Base-by-base conservation (phyloP, 1,140 invertebrate genomes). In the Drosophila watanabei region DNA sequence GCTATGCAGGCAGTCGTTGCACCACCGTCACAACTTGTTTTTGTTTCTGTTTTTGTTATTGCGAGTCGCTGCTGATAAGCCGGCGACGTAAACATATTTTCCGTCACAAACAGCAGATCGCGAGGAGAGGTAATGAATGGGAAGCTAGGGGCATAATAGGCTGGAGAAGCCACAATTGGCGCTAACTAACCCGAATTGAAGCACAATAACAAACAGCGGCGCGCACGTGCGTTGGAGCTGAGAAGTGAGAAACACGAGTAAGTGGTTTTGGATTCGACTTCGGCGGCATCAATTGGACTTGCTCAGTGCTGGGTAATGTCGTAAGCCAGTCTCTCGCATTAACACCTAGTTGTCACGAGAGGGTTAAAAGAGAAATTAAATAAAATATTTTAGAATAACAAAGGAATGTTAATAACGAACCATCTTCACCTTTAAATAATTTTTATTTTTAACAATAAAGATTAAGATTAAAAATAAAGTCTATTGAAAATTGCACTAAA, bases 1-100 rank as follows among this genome's bases (percentile, higher is more conserved):
- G n/a, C 24, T n/a, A 30, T 68, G 33, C 60, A 66, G 57, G 45
- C 57, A 78, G 56, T 69, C 78, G 51, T 59, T 84, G 79, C 72
- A 71, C 68, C 71, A 79, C 45, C 82, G 86, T 85, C 85, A 85
- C 73, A 71, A 64, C 54, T 84, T 76, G 59, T 79, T 70, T 77
- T 82, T 79, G 65, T 79, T 70, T 77, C 80, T 79, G 65, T 79
- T 80, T 52, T 61, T 59, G 5, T 8, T 49, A 32, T 69, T 68
- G 24, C 16, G 49, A 56, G 39, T 18, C 54, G 58, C 71, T 81
- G 58, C 71, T 81, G 84, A 89, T 88, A 89, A 84, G 49, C 43
- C 35, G 68, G 64, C 64, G 64, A 61, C 64, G 82, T 76, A 82
- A 90, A 85, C 79, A 90, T 69, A 82, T 89, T 87, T 86, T 77